phyloP scores from a whole-genome alignment of 1,140 invertebrate species.

The Pogonus chalceus region DNA sequence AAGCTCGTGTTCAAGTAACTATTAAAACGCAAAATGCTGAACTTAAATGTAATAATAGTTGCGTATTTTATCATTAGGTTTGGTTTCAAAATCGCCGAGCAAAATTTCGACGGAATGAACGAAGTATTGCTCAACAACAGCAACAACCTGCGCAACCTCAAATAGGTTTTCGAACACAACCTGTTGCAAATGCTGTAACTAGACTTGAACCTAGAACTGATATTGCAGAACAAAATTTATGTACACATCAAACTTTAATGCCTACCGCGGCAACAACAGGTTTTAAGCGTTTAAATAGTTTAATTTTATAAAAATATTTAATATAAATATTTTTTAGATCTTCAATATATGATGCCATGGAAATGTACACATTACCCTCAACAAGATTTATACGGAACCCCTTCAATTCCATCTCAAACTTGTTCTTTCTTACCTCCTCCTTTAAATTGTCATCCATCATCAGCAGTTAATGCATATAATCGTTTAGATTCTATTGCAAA shows the following conservation, averaged over 20 bases:
- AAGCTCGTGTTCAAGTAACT: conserved; percentile 81
- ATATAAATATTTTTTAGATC: conserved; percentile 12
- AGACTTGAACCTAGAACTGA: conserved; percentile 15
- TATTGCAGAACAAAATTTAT: conserved; percentile 21
- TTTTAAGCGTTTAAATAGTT: not conserved
- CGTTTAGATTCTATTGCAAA: conserved; percentile 20
- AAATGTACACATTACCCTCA: conserved; percentile 28
- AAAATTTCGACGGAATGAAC: conserved; percentile 84
- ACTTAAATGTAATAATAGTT: not conserved
- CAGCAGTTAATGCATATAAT: conserved; percentile 13
- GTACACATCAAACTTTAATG: conserved; percentile 19
- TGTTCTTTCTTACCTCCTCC: conserved; percentile 26
- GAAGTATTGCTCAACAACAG: conserved; percentile 34
- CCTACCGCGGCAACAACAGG: conserved; percentile 15
- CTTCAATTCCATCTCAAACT: conserved; percentile 12
- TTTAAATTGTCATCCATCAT: conserved; percentile 25
- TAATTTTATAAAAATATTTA: not conserved
- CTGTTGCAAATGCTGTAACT: conserved; percentile 11
- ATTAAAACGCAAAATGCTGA: not conserved
- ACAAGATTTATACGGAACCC: conserved; percentile 24
- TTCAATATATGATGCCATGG: conserved; percentile 32
- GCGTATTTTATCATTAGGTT: conserved; percentile 50
- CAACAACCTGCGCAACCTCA: conserved; percentile 17
- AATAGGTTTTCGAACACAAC: conserved; percentile 12
- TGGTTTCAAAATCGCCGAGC: conserved; percentile 95